These are phyloP conservation scores for Argynnis bischoffii DNA, from an alignment of 2,888 invertebrate species.

Conservation along the genomic window DNA sequence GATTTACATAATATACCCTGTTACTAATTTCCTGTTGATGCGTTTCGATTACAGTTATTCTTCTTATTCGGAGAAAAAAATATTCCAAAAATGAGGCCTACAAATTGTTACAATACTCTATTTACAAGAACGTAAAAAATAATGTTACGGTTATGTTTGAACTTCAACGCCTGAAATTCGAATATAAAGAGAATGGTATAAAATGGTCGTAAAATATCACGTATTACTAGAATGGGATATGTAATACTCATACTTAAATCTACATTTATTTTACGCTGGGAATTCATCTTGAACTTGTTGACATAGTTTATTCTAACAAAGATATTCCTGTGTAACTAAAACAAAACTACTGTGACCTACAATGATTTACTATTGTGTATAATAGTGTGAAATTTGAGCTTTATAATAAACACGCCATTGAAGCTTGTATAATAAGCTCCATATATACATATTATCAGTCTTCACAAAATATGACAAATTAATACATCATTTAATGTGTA, in stretches of 20 bases:
- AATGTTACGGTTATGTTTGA: constrained; percentile 41
- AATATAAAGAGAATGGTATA: constrained; percentile 36
- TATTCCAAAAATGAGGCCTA: constrained; percentile 35
- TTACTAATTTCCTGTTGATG: constrained; percentile 7
- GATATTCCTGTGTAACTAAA: not conserved
- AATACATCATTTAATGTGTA: no score
- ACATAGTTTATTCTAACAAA: constrained; percentile 4
- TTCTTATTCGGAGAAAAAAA: constrained; percentile 22
- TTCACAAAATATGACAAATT: no score
- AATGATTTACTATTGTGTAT: not conserved
- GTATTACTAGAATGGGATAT: constrained; percentile 24
- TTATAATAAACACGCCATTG: no score
- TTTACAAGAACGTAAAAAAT: constrained; percentile 44
- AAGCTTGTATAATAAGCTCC: no score
- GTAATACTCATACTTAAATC: constrained; percentile 20
- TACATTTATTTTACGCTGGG: not conserved
- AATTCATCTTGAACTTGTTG: constrained; percentile 16
- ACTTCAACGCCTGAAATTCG: constrained; percentile 39
- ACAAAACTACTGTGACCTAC: not conserved
- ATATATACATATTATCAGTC: no score
- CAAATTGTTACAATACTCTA: constrained; percentile 43
- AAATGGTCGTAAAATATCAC: constrained; percentile 33
- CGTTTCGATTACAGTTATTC: constrained; percentile 12
- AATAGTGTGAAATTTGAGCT: no score
- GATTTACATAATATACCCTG: not conserved